Conservation (phyloP, 2,113 vertebrate species). For the Grallaria varia region DNA sequence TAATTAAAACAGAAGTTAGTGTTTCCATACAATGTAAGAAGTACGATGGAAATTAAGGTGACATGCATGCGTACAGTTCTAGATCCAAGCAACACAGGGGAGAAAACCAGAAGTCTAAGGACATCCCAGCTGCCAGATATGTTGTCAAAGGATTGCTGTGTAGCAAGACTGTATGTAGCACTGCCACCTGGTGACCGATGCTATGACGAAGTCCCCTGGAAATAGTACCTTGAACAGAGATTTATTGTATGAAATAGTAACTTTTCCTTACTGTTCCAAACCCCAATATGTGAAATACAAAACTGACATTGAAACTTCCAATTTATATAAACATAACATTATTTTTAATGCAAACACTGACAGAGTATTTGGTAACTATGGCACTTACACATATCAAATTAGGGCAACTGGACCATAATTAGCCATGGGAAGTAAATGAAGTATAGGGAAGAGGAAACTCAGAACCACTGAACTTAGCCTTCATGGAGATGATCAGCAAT, state of each 20-base stretch:
- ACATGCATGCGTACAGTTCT: fast-evolving
- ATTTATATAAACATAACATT: not conserved
- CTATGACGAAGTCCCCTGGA: not conserved
- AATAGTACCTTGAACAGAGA: not conserved
- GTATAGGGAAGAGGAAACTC: not conserved
- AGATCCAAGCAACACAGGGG: not conserved
- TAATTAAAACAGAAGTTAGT: not conserved
- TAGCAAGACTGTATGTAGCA: not conserved
- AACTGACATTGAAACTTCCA: not conserved
- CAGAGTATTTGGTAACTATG: not conserved
- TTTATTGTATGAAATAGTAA: not conserved
- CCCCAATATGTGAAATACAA: not conserved
- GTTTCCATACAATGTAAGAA: not conserved
- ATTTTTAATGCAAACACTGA: not conserved
- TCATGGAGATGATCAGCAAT: not conserved
- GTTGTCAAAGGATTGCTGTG: not conserved
- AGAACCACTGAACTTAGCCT: not conserved
- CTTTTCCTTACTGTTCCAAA: not conserved
- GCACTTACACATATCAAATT: not conserved
- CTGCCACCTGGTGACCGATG: constrained; percentile 37
- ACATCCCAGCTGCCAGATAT: fast-evolving
- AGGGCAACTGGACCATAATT: not conserved
- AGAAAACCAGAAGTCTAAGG: too few relatives aligned
- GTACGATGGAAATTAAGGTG: not conserved
- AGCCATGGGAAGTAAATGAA: not conserved